A percentile compares a stretch with the other conserved stretches of the same genome.
These are phyloP conservation scores for Trypoxylon attenuatum DNA, from an alignment of 2,888 invertebrate species.

Conservation along the genomic window DNA sequence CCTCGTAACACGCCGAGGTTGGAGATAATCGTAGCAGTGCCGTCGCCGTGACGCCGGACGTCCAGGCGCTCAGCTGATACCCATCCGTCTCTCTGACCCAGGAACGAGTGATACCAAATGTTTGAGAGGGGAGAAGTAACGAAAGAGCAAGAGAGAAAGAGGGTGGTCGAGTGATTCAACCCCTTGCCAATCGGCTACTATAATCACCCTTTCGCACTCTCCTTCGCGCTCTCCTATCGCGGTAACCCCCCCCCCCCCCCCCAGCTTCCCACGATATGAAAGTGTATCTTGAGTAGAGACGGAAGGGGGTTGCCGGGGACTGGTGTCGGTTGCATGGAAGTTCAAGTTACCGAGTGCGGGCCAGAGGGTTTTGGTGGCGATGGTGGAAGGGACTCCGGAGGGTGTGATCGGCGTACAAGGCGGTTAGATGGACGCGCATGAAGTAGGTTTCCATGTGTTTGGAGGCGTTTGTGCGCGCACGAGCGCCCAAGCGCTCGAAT, in stretches of 20 bases:
- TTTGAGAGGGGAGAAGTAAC: neutral
- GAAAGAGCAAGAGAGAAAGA: neutral
- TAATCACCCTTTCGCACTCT: conserved; percentile 20
- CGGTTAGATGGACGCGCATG: conserved; percentile 24
- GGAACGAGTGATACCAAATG: neutral
- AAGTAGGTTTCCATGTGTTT: conserved; percentile 37
- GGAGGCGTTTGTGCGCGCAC: conserved; percentile 34
- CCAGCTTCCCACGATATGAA: conserved; percentile 12
- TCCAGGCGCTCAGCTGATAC: conserved; percentile 57
- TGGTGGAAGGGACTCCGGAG: conserved; percentile 8
- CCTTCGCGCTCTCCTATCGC: neutral
- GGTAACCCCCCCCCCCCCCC: neutral
- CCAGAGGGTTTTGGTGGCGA: conserved; percentile 6
- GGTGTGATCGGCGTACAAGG: conserved; percentile 5
- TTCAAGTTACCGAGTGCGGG: conserved; percentile 43
- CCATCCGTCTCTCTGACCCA: conserved; percentile 2
- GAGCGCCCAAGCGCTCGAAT: conserved; percentile 26
- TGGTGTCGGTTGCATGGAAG: conserved; percentile 40
- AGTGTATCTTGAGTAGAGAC: conserved; percentile 22
- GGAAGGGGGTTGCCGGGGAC: conserved; percentile 34
- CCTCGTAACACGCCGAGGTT: neutral
- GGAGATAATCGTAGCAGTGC: conserved; percentile 32
- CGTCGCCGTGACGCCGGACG: conserved; percentile 29
- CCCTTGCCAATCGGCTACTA: conserved; percentile 20
- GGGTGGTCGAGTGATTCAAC: conserved; percentile 2